These are phyloP conservation scores for Drosophila simulans DNA, from an alignment of 1,140 invertebrate genomes.

Conservation along the genomic window DNA sequence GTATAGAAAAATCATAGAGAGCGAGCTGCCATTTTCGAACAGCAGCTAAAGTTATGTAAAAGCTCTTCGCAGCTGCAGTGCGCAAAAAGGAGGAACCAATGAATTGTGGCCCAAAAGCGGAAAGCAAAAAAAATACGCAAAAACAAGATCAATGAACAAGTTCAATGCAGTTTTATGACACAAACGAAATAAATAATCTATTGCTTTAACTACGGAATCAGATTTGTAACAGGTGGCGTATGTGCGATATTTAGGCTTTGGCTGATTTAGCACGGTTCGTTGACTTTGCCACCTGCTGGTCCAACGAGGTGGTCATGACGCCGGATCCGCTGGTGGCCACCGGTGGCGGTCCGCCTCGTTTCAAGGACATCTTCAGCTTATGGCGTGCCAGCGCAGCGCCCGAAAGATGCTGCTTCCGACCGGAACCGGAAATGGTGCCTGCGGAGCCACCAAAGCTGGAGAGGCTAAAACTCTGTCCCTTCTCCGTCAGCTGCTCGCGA, in stretches of 20 bases:
- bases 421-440: slow-evolving; percentile 35
- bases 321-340: slow-evolving; percentile 63
- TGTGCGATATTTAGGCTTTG: slow-evolving; percentile 64
- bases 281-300: slow-evolving; percentile 64
- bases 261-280: slow-evolving; percentile 43
- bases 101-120: slow-evolving; percentile 37
- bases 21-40: background rate
- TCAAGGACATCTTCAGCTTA: slow-evolving; percentile 77
- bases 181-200: slow-evolving; percentile 39
- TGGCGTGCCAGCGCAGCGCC: slow-evolving; percentile 65
- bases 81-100: slow-evolving; percentile 13
- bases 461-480: slow-evolving; percentile 28
- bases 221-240: slow-evolving; percentile 40
- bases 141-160: slow-evolving; percentile 61
- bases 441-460: slow-evolving; percentile 39
- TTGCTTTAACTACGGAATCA: slow-evolving; percentile 12
- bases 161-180: slow-evolving; percentile 62
- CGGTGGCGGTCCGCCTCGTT: slow-evolving; percentile 72
- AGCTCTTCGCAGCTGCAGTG: slow-evolving; percentile 40
- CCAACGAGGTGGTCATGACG: slow-evolving; percentile 67
- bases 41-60: slow-evolving; percentile 35
- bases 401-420: slow-evolving; percentile 54
- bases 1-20: slow-evolving; percentile 2
- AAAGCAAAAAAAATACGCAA: slow-evolving; percentile 46
- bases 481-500: slow-evolving; percentile 50